Evolutionary conservation across 53 echinoderm and acorn worm genomes (phyloP), one percentile per base, ranked within the genome.

Genomic region (Hippasteria phrygiana): DNA sequence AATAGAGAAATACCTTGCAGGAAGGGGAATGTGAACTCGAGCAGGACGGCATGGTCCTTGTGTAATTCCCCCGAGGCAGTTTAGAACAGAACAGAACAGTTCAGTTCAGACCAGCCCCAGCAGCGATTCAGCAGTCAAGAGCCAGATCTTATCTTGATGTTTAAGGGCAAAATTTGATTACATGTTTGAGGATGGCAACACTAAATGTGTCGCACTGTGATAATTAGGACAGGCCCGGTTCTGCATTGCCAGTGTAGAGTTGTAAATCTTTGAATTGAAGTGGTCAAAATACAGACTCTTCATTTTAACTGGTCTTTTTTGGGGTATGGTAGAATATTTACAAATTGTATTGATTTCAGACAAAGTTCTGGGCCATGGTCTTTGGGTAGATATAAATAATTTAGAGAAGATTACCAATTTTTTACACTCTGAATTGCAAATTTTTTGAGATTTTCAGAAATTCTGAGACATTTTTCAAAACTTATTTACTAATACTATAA

Each of bases 41-140:
- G 20, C 10, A 51, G 14, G 1, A 2, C 2, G 51, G 2, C 20
- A 20, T 1, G 20, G 20, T 4, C 16, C 51, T 51, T 8, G 16
- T 24, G n/a, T 67, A 67, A 36, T 36, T 73, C 73, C 73, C 73
- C 43, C n/a, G n/a, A 42, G 69, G 69, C 69, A 35, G 37, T 14
- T 13, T 35, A 67, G 34, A 26, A 67, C 69, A 67, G n/a, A n/a
- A n/a, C n/a, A n/a, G n/a, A n/a, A n/a, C 48, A 10, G 14, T 14
- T 48, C 48, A 48, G 14, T 10, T 10, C 48, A 3, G 35, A 18
- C 36, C 12, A 11, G 33, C 43, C 41, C 43, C 42, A n/a, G 22
- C 12, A 73, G n/a, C 41, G 11, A 33, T 73, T 20, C 26, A 18
- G 73, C 73, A 1, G 5, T 73, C 41, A 26, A 40, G 73, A 41